Percentiles rank a stretch among this genome's conserved stretches.
These are phyloP conservation scores for Brachypodius melanocephalos DNA, from an alignment of 2,113 vertebrate species.

Conservation along the genomic window DNA sequence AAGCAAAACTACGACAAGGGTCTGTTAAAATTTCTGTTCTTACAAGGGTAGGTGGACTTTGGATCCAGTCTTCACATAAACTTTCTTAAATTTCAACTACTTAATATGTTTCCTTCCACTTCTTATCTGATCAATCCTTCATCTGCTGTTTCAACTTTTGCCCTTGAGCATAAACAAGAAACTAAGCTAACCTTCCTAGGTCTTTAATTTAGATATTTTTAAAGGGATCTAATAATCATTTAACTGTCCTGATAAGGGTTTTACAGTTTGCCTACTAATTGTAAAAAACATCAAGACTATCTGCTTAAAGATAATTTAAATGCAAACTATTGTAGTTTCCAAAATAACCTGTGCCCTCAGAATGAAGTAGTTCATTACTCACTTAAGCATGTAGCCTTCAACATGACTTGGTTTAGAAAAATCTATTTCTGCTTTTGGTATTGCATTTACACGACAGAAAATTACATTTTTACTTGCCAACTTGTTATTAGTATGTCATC, in stretches of 20 bases:
- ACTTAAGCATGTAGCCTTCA: not conserved
- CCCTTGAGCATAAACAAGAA: not conserved
- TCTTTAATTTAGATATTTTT: not conserved
- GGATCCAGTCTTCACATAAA: not conserved
- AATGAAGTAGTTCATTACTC: not conserved
- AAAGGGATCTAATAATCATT: not conserved
- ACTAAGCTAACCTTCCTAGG: not conserved
- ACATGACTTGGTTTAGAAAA: not conserved
- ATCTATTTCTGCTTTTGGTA: not conserved
- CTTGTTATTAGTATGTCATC: not conserved
- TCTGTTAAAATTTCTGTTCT: not conserved
- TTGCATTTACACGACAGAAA: not conserved
- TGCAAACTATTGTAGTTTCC: not conserved
- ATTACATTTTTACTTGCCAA: not conserved
- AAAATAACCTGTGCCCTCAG: not conserved
- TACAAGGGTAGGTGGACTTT: not conserved
- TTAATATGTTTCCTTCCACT: not conserved
- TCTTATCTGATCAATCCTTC: not conserved
- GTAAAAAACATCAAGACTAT: not conserved
- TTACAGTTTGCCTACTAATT: constrained; percentile 2
- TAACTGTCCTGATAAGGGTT: not conserved
- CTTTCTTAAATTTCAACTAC: not conserved
- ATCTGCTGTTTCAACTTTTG: not conserved
- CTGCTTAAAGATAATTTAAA: not conserved
- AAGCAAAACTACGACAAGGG: not conserved